A percentile compares a stretch with the other conserved stretches of the same genome.
Evolutionary conservation across 1,140 invertebrate species (phyloP).

Genomic region (Galleria mellonella): DNA sequence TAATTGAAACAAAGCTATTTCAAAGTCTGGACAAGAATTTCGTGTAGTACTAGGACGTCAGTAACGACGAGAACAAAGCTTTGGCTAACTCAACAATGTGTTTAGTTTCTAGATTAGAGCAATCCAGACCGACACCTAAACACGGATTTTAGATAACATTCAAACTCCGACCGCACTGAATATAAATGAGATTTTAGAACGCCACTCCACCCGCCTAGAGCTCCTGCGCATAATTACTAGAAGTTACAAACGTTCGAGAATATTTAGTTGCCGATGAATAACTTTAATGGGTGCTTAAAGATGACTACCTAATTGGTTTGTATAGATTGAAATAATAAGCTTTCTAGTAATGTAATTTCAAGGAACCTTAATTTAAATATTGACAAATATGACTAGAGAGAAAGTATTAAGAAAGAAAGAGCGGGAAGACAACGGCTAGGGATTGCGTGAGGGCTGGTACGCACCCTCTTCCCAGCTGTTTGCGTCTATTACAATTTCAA

Average conservation of each 20-base stretch:
- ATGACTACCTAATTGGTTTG: constrained; percentile 1
- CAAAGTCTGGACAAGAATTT: constrained; percentile 1
- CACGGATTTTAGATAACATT: constrained; percentile 73
- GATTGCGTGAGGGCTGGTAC: constrained; percentile 41
- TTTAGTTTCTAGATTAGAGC: constrained; percentile 71
- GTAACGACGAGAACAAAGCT: constrained; percentile 48
- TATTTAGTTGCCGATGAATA: constrained; percentile 26
- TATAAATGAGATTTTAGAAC: constrained; percentile 72
- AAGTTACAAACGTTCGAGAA: constrained; percentile 27
- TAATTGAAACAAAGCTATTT: too few relatives aligned
- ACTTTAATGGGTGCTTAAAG: constrained; percentile 30
- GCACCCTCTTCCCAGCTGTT: constrained; percentile 69
- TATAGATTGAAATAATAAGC: background rate
- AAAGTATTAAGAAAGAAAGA: constrained; percentile 11
- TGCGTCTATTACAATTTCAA: constrained; percentile 74
- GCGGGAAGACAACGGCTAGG: constrained; percentile 16
- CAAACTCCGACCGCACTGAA: constrained; percentile 68
- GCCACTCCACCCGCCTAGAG: constrained; percentile 43
- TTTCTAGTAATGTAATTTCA: too few relatives aligned
- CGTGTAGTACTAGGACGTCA: constrained; percentile 14
- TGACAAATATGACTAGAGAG: constrained; percentile 14
- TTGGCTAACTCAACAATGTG: constrained; percentile 61
- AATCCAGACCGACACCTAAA: constrained; percentile 70
- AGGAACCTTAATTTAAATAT: constrained; percentile 14
- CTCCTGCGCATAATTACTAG: constrained; percentile 62